phyloP scores from a whole-genome alignment of 2,888 invertebrate species.

The Teleogryllus oceanicus region DNA sequence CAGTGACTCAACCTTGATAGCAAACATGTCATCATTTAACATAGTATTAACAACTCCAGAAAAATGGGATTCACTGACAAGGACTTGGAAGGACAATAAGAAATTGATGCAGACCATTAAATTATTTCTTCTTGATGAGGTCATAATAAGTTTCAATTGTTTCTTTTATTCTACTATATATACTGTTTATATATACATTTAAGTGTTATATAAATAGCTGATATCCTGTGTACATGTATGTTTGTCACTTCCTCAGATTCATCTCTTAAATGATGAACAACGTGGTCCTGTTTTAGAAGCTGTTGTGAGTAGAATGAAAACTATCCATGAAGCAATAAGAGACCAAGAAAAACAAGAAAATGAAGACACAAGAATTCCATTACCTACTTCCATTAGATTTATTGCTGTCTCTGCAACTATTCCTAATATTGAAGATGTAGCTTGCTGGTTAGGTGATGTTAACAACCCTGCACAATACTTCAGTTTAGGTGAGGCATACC shows the following conservation, averaged over 20 bases:
- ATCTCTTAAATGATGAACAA: constrained; percentile 66
- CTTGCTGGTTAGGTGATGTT: constrained; percentile 62
- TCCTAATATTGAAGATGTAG: constrained; percentile 72
- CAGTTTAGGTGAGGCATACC: constrained; percentile 64
- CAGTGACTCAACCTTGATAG: constrained; percentile 61
- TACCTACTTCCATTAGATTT: constrained; percentile 50
- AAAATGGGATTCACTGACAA: constrained; percentile 78
- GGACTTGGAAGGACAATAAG: constrained; percentile 67
- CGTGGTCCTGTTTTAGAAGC: constrained; percentile 76
- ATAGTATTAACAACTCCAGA: constrained; percentile 78
- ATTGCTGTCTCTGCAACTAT: constrained; percentile 77
- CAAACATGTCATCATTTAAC: constrained; percentile 49
- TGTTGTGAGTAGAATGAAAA: constrained; percentile 77
- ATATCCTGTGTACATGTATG: background rate
- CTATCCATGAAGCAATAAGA: constrained; percentile 53
- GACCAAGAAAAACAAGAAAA: background rate
- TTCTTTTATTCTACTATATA: constrained; percentile 32
- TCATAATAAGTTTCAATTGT: constrained; percentile 39
- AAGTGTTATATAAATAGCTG: background rate
- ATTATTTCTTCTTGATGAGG: constrained; percentile 72
- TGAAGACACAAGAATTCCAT: background rate
- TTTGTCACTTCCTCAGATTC: constrained; percentile 49
- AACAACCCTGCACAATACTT: constrained; percentile 53
- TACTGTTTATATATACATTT: background rate
- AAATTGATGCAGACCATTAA: constrained; percentile 60